phyloP scores from a whole-genome alignment of 1,140 invertebrate genomes.

The Trypoxylus dichotomus region DNA sequence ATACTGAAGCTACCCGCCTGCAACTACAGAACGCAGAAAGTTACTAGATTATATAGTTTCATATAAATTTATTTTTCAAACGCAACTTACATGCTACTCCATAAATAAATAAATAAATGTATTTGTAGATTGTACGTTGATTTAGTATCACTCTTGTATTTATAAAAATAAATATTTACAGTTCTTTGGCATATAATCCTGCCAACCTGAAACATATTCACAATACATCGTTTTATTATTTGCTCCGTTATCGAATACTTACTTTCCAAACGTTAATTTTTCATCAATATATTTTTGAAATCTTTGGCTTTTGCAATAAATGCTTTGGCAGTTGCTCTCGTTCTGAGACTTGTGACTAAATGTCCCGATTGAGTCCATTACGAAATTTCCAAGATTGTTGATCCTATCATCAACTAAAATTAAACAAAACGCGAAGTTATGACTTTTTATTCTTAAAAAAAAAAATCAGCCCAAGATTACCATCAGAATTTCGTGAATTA shows the following conservation, averaged over 20 bases:
- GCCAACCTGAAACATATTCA: neutral
- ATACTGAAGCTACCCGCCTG: neutral
- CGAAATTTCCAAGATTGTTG: slow-evolving; percentile 1
- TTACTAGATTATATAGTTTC: no score
- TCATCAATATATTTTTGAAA: neutral
- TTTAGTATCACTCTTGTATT: neutral
- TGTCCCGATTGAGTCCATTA: neutral
- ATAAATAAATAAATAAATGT: neutral
- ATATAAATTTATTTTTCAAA: neutral
- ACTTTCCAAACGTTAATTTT: neutral
- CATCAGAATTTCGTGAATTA: neutral
- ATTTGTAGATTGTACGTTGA: no score
- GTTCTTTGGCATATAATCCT: neutral
- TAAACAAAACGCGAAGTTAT: neutral
- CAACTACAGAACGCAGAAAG: no score
- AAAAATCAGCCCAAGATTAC: neutral
- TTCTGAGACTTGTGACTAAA: neutral
- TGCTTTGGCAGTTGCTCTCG: neutral
- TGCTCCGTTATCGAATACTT: neutral
- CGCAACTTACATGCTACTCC: no score
- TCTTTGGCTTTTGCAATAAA: slow-evolving; percentile 2
- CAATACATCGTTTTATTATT: no score
- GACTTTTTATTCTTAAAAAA: neutral
- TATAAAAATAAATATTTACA: slow-evolving; percentile 3
- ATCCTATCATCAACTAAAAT: slow-evolving; percentile 20